Evolutionary conservation across 2,113 vertebrate species (phyloP), one percentile per base, ranked within the genome.

Genomic region (Dryoscopus gambensis): DNA sequence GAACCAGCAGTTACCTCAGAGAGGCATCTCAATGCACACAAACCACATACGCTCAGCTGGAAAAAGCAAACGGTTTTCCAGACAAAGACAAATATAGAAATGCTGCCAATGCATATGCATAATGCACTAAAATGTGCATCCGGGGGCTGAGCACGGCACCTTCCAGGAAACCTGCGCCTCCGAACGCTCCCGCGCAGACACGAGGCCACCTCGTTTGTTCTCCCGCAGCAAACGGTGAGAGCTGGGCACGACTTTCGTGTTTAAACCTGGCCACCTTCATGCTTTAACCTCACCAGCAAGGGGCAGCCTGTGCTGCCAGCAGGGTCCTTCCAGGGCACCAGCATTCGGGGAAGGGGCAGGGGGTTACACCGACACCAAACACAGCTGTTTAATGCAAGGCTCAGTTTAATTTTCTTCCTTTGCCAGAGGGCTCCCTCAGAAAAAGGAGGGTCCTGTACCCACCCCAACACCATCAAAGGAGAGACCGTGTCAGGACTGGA

Each of bases 41-140:
- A 30, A 28, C 15, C 42, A 53, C 28, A 88, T 16, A 68, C 30
- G 39, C 76, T 63, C 68, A 44, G 90, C 86, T 89, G 86, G 89
- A 92, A 91, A 92, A 96, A 92, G 75, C 78, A 85, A 96, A 95
- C 5, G 6, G 39, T 83, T 88, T 90, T 64, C 80, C 85, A 84
- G 64, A 74, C 73, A 64, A 65, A 94, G 93, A 64, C 60, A 67
- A 89, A 86, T n/a, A 89, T 2, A 85, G 87, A 55, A 69, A 16
- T 5, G 55, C 21, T 93, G 85, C 90, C 93, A 93, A 62, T 65
- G 77, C 53, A 81, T 27, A 67, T 11, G 31, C 65, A 44, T 65
- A 14, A 75, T 2, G 28, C 37, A 8, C 62, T 27, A 11, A 93
- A 85, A 79, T 25, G 37, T 14, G 40, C 69, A 31, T 11, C 46